Evolutionary conservation across 23 tunicate species (phyloP), one percentile per base, ranked within the genome.

Genomic region (Ascidia mentula): DNA sequence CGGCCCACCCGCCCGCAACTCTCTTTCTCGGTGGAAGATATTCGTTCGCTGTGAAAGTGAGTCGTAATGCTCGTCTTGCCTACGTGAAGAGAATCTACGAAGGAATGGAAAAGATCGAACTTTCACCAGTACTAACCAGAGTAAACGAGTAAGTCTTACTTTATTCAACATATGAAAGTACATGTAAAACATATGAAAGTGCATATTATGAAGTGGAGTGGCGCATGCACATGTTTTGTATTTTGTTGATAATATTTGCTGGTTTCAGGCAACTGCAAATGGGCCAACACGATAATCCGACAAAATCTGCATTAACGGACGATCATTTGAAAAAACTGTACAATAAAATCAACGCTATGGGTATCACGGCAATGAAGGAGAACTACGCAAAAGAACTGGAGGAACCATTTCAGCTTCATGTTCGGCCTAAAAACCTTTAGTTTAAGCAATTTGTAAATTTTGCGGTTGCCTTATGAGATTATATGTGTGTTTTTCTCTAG

Each of bases 1-100:
- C 98, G 20, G 98, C 98, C 9, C 84, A 87, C 34, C 98, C 98
- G n/a, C 93, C 91, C 7, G 71, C 93, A 59, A 42, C 73, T 0
- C 70, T 34, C n/a, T 86, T 73, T 71, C 79, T 77, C 0, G 93
- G 89, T 18, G 84, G 84, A 31, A 89, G 98, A 4, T 93, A 82
- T 74, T 74, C 89, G 24, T 93, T 93, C 73, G 98, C 93, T 8
- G 76, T 88, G 0, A 93, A 93, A 77, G 89, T 80, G 7, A 36
- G 75, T 18, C 46, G 72, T 59, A 84, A 18, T 32, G 45, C 40
- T 32, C 77, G 90, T 1, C 83, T 84, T 26, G 82, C 93, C 32
- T 37, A 75, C 13, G 72, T 93, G 59, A 93, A 93, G 75, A 79
- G 73, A 65, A 60, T 74, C 33, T 93, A 93, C 45, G 98, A 93